Evolutionary conservation across 2,888 invertebrate species (phyloP).

Genomic region (Gortyna flavago): DNA sequence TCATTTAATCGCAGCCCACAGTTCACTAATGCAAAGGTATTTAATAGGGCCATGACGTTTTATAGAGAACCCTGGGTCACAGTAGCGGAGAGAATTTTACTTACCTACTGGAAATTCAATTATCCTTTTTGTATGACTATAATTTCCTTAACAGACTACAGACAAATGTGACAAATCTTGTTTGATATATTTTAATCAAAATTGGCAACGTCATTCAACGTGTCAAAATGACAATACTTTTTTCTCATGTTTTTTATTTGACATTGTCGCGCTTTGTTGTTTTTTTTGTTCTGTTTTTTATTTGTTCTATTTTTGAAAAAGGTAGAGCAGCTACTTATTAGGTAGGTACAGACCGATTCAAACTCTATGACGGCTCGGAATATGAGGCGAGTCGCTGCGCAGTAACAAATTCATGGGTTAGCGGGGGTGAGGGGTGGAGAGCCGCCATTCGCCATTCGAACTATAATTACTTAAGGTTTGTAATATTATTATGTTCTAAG

Average conservation of each 20-base stretch:
- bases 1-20: not conserved
- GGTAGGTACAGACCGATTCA: not conserved
- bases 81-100: not conserved
- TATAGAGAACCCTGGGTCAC: not conserved
- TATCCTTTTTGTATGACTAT: slow-evolving; percentile 24
- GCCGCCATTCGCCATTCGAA: too few species aligned
- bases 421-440: not conserved
- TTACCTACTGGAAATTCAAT: slow-evolving; percentile 16
- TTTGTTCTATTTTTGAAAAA: slow-evolving; percentile 30
- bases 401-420: not conserved
- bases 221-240: slow-evolving; percentile 36
- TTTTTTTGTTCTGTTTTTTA: not conserved
- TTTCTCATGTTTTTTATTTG: slow-evolving; percentile 23
- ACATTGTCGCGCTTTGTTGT: slow-evolving; percentile 19
- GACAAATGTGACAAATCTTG: slow-evolving; percentile 30
- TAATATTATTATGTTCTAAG: not conserved
- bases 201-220: slow-evolving; percentile 43
- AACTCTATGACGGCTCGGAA: not conserved
- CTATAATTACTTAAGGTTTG: not conserved
- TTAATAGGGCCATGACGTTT: not conserved
- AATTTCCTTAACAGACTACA: slow-evolving; percentile 3
- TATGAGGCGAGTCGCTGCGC: not conserved
- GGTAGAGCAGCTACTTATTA: not conserved
- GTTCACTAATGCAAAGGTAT: not conserved
- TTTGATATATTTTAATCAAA: slow-evolving; percentile 27